A percentile compares a stretch with the other conserved stretches of the same genome.
Evolutionary conservation across 2,113 vertebrate genomes (phyloP).

Genomic region (Oryzias curvinotus): DNA sequence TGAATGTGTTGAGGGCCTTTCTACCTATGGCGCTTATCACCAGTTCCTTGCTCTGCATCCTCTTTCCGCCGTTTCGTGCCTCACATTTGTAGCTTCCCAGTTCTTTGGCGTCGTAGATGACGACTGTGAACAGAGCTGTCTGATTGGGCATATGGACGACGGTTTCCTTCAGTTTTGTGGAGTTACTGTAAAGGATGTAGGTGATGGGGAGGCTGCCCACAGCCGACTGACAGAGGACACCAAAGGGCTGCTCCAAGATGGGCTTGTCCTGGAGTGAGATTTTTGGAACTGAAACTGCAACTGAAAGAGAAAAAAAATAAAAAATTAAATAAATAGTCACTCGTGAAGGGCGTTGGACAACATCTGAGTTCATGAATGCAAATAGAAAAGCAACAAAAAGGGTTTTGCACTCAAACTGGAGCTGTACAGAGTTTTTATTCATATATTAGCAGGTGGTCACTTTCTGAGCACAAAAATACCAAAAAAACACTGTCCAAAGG

Average conservation of each 20-base stretch:
- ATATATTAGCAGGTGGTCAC: no score
- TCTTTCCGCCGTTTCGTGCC: conserved; percentile 50
- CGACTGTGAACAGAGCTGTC: conserved; percentile 50
- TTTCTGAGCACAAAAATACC: no score
- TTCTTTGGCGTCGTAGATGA: conserved; percentile 19
- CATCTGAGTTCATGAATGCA: not conserved
- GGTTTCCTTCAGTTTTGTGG: fast-evolving
- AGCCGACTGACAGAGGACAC: conserved; percentile 62
- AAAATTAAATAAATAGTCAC: no score
- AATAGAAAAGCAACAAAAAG: not conserved
- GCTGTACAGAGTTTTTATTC: no score
- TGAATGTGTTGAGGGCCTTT: not conserved
- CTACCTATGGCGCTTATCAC: conserved; percentile 60
- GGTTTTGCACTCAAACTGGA: no score
- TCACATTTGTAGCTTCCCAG: conserved; percentile 51
- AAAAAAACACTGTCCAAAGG: no score
- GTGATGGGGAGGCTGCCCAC: conserved; percentile 71
- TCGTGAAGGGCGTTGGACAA: not conserved
- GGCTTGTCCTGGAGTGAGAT: conserved; percentile 42
- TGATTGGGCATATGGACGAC: not conserved
- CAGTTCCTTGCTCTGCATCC: conserved; percentile 18
- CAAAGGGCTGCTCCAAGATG: conserved; percentile 49
- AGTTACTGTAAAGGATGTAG: conserved; percentile 56
- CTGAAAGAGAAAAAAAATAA: conserved; percentile 42
- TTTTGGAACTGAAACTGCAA: conserved; percentile 59